These are phyloP conservation scores for Barnardius zonarius DNA, from an alignment of 2,113 vertebrate species.

Conservation along the genomic window DNA sequence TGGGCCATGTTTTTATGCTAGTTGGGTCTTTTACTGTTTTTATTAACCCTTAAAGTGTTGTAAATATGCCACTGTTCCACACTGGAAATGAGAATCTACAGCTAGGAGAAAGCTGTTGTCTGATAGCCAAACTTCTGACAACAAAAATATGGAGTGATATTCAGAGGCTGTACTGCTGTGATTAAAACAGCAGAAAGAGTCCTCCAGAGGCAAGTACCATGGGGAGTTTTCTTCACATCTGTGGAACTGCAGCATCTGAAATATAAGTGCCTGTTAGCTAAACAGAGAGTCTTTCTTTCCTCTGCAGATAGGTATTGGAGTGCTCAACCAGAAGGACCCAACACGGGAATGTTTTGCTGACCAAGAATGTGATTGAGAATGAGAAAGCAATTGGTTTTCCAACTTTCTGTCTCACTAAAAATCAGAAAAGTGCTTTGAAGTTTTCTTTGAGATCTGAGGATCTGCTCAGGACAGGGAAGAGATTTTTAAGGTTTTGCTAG, in stretches of 20 bases:
- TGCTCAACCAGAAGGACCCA: not conserved
- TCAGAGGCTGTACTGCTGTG: not conserved
- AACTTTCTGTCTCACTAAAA: not conserved
- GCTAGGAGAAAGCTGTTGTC: constrained; percentile 12
- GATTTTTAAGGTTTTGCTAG: not conserved
- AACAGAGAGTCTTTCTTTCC: not conserved
- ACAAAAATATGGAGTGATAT: constrained; percentile 7
- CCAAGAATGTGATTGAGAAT: not conserved
- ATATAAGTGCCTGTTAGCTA: not conserved
- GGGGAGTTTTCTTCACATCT: constrained; percentile 27
- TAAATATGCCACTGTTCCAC: constrained; percentile 21
- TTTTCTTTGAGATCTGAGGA: not conserved
- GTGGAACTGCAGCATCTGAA: constrained; percentile 19
- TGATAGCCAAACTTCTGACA: constrained; percentile 37
- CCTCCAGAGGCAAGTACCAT: not conserved
- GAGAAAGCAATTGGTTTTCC: not conserved
- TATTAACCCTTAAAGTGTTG: constrained; percentile 34
- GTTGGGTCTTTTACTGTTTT: not conserved
- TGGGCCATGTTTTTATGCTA: constrained; percentile 13
- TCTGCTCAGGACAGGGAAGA: not conserved
- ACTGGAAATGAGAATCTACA: not conserved
- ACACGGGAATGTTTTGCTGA: rapidly evolving
- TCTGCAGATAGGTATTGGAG: not conserved
- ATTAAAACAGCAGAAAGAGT: constrained; percentile 27
- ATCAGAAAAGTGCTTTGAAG: not conserved